A percentile compares a stretch with the other conserved stretches of the same genome.
phyloP scores from a whole-genome alignment of 2,113 vertebrate genomes.

The Trematocara stigmaticum region DNA sequence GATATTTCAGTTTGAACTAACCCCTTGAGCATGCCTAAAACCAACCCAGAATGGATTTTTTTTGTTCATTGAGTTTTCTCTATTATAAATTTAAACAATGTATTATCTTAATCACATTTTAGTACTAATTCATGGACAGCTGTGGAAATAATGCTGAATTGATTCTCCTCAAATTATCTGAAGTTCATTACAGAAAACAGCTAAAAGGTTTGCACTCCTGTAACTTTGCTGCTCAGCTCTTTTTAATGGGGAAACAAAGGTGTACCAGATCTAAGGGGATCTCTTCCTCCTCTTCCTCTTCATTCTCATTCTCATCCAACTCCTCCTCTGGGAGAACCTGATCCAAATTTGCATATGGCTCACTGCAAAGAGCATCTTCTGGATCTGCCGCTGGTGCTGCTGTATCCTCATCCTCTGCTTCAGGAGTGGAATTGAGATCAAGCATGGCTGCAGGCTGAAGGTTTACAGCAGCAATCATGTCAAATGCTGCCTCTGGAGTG shows the following conservation, averaged over 20 bases:
- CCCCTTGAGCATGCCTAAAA: background rate
- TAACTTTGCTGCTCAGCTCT: background rate
- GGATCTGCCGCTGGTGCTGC: background rate
- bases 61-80: background rate
- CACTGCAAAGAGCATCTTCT: background rate
- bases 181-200: background rate
- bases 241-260: background rate
- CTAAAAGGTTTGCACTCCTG: background rate
- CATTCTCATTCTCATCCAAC: constrained; percentile 59
- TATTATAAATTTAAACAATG: background rate
- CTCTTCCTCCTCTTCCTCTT: constrained; percentile 73
- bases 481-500: constrained; percentile 41
- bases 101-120: background rate
- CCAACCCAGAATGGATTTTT: background rate
- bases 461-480: constrained; percentile 55
- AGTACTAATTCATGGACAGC: background rate
- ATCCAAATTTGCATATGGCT: constrained; percentile 51
- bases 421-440: background rate
- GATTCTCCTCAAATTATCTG: background rate
- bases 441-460: constrained; percentile 5
- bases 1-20: background rate
- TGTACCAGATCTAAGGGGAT: constrained; percentile 50
- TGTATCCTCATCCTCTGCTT: background rate
- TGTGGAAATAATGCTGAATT: background rate
- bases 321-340: constrained; percentile 60